Evolutionary conservation across 1,140 invertebrate species (phyloP), one percentile per base, ranked within the genome.

Genomic region (Bilobella aurantiaca): DNA sequence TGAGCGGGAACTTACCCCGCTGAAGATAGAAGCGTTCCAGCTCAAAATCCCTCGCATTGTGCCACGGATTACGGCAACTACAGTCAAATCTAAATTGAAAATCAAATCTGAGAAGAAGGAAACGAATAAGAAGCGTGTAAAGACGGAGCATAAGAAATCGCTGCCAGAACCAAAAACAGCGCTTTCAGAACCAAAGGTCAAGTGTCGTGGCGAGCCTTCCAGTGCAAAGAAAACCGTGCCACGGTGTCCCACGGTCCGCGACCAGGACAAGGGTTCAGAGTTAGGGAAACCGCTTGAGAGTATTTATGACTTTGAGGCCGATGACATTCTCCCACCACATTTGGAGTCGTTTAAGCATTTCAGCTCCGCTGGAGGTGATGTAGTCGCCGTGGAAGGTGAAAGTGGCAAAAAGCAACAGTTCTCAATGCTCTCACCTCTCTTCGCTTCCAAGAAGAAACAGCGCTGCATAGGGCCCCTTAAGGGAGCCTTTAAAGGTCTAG

Each of bases 271-370:
- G 12, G 59, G 23, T 25, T 12, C 18, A 8, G 42, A 62, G 59
- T 16, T 21, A 3, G 12, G 34, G 12, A 27, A 8, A 29, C 28
- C 59, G 23, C 28, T 37, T 62, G 34, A 62, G 42, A 49, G 16
- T 29, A 31, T 66, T 61, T 61, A 66, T 32, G 59, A 66, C 58
- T 59, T 49, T 64, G 63, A 64, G 53, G 28, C 62, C 37, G 59
- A 66, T 53, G 29, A 66, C 42, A 21, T 8, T 12, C 58, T 42
- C 21, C 60, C 53, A 23, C n/a, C n/a, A 30, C 12, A 23, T 5
- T 8, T 59, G 3, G 58, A 59, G 31, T 34, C 58, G 18, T 59
- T 59, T 29, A 34, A 29, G 58, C 8, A 53, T 5, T 53, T 53
- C 49, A 53, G 49, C 23, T 42, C 34, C 34, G 34, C 34, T 18